Evolutionary conservation across 2,888 invertebrate genomes (phyloP), one percentile per base, ranked within the genome.

Genomic region (Allophyes oxyacanthae): DNA sequence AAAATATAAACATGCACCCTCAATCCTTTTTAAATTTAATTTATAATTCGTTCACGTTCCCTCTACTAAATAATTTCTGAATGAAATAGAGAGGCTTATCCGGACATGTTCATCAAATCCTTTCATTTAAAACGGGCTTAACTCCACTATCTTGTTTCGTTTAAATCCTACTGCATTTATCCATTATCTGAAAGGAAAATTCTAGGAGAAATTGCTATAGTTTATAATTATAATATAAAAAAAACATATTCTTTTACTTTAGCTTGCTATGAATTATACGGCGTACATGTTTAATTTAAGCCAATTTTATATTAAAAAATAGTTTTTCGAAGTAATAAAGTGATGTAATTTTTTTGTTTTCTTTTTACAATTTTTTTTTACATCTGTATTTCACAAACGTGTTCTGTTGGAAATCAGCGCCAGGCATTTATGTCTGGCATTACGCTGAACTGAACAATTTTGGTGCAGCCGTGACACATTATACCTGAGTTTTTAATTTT

Each of bases 101-200:
- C 76, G 74, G 56, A 75, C 76, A 72, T 73, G 71, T 78, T 75
- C 77, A 77, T 82, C 67, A 81, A 86, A 85, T 84, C 89, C 85
- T 78, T 85, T 83, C 75, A 86, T 86, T 73, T 86, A 83, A 83
- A 86, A 81, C 70, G 70, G 83, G 74, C 34, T 74, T 70, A 46
- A 15, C n/a, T 46, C 36, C 41, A 59, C 71, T 64, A 75, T 68
- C 75, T 64, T 63, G 66, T 72, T 79, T 69, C 66, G 64, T 64
- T 74, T 61, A 59, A 71, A 60, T 72, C 48, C 64, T 44, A 56
- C 69, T 72, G 71, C 70, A 68, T 75, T 30, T 45, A 64, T 57
- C 5, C 3, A 64, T 42, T 68, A 51, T n/a, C 32, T 42, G 10
- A 38, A 38, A 26, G 14, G 45, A 36, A 36, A 14, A 32, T 30